phyloP scores from a whole-genome alignment of 35 echinoderm and acorn worm species.

The Amphiura filiformis region DNA sequence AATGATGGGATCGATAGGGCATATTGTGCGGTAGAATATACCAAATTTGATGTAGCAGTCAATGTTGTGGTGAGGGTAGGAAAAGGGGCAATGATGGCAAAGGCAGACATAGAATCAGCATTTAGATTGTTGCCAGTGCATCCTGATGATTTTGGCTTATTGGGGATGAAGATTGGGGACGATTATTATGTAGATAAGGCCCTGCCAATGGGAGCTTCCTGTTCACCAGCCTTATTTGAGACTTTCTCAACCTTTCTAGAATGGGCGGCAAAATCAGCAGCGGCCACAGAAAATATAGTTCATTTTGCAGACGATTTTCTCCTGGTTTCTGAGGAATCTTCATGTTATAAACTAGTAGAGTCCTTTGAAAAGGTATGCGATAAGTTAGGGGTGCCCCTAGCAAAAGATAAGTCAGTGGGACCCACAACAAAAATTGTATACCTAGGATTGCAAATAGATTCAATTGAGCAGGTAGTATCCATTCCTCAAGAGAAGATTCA shows the following conservation, averaged over 20 bases:
- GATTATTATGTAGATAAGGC: slow-evolving; percentile 36
- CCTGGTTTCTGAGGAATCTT: not conserved
- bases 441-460: slow-evolving; percentile 38
- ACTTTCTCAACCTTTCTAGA: slow-evolving; percentile 19
- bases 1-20: slow-evolving; percentile 22
- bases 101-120: slow-evolving; percentile 41
- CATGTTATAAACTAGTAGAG: not conserved
- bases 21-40: not conserved
- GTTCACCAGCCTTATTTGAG: slow-evolving; percentile 23
- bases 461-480: not conserved
- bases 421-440: not conserved
- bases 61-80: not conserved
- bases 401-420: slow-evolving; percentile 7
- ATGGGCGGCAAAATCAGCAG: not conserved
- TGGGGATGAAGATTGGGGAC: slow-evolving; percentile 4
- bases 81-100: slow-evolving; percentile 1
- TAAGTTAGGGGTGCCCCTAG: slow-evolving; percentile 22
- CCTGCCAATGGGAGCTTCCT: slow-evolving; percentile 18
- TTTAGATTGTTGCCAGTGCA: slow-evolving; percentile 20
- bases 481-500: slow-evolving; percentile 1
- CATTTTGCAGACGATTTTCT: slow-evolving; percentile 45
- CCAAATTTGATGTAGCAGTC: slow-evolving; percentile 20
- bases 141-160: slow-evolving; percentile 20
- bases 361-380: slow-evolving; percentile 14
- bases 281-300: not conserved